These are phyloP conservation scores for Rhinogobius similis DNA, from an alignment of 2,113 vertebrate species.

Conservation along the genomic window DNA sequence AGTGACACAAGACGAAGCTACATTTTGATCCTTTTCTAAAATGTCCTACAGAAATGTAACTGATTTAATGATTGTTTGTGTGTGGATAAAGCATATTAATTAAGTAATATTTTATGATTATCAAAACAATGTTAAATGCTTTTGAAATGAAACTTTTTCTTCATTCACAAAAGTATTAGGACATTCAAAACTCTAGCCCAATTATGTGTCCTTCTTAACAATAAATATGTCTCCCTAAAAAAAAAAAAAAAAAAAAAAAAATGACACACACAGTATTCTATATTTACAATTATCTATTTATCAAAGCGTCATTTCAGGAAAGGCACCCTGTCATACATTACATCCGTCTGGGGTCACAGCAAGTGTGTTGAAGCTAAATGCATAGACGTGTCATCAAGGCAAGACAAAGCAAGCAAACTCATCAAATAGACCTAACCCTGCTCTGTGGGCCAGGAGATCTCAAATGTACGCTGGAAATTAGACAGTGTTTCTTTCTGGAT, in stretches of 20 bases:
- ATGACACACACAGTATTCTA: slow-evolving; percentile 13
- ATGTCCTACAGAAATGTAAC: slow-evolving; percentile 36
- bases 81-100: slow-evolving; percentile 17
- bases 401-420: slow-evolving; percentile 44
- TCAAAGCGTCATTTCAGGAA: slow-evolving; percentile 52
- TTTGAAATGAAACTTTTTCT: not conserved
- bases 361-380: slow-evolving; percentile 48
- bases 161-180: slow-evolving; percentile 33
- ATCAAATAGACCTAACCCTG: slow-evolving; percentile 17
- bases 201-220: slow-evolving; percentile 36
- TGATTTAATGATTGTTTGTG: not conserved
- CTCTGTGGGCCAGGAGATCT: not conserved
- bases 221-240: slow-evolving; percentile 27
- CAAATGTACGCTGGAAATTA: slow-evolving; percentile 15
- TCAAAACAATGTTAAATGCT: slow-evolving; percentile 14
- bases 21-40: slow-evolving; percentile 43
- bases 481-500: slow-evolving; percentile 22
- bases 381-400: slow-evolving; percentile 45
- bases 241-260: slow-evolving; percentile 22
- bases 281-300: not conserved
- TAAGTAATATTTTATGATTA: slow-evolving; percentile 3
- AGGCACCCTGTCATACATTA: slow-evolving; percentile 60
- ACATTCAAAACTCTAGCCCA: slow-evolving; percentile 57
- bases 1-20: slow-evolving; percentile 21
- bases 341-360: slow-evolving; percentile 37